Base-by-base conservation (phyloP, 2,113 vertebrate species). In the Podarcis cretensis region DNA sequence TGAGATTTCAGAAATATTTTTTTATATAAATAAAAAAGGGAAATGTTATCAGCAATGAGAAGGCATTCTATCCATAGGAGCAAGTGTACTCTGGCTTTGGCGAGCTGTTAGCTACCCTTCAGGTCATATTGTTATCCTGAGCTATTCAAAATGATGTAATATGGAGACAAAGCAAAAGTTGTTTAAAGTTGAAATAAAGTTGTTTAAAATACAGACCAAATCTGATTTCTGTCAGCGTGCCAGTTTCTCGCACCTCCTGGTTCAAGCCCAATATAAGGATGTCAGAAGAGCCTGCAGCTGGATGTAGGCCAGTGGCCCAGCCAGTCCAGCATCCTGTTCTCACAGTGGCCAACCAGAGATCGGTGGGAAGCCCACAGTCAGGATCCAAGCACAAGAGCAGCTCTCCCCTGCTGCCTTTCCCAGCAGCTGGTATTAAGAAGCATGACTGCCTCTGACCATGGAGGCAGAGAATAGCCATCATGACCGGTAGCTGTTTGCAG, bases 21-120 rank as follows among this genome's bases (percentile, higher is more conserved):
- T 96, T 95, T 94, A 95, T 95, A 63, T 63, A 93, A 92, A 92
- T 90, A 91, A 95, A n/a, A 86, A 86, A 79, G 59, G 59, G n/a
- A 54, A 90, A 89, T 69, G 2, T 81, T 95, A 92, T 95, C 90
- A 92, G 95, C 96, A 96, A 97, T 97, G 95, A 96, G 69, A 83
- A 94, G 92, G 92, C 91, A 88, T 93, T 94, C 89, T 95, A 92
- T 95, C 91, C 91, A 89, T 96, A 95, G 89, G 91, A 95, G 90
- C 95, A 96, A 95, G 95, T 95, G 91, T 95, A 95, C 93, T 96
- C 95, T 95, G 95, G 95, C 97, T 97, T 96, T 97, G 96, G 97
- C 95, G 95, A 96, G 95, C 96, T 97, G 87, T 96, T 96, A 96
- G 96, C 96, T 96, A 81, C 96, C 96, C 96, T 96, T 94, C 93